Percentiles rank a stretch among this genome's conserved stretches.
Conservation (phyloP, 2,888 invertebrate genomes). For the Eupeodes latifasciatus region DNA sequence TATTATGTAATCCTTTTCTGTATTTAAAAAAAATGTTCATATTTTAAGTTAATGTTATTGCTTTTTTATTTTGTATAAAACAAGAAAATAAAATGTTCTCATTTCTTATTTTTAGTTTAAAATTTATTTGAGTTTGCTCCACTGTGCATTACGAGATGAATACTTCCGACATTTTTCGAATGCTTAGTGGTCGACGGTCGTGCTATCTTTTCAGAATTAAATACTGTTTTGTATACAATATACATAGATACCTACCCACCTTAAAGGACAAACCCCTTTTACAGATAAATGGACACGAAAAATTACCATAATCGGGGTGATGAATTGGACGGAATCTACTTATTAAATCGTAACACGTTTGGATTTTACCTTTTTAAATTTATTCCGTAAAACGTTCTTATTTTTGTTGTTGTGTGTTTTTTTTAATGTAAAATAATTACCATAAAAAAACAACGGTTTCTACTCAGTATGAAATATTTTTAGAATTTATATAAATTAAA, state of each 20-base stretch:
- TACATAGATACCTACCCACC: too few relatives aligned
- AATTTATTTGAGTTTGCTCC: not conserved
- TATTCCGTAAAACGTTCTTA: not conserved
- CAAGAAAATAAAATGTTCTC: not conserved
- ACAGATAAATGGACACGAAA: constrained; percentile 25
- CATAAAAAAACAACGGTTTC: too few relatives aligned
- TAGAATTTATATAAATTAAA: too few relatives aligned
- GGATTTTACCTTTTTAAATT: constrained; percentile 9
- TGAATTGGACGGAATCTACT: constrained; percentile 23
- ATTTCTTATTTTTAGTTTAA: not conserved
- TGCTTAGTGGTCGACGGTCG: not conserved
- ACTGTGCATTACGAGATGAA: not conserved
- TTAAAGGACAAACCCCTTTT: constrained; percentile 3
- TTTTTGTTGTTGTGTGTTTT: not conserved
- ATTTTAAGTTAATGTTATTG: too few relatives aligned
- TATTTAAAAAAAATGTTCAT: too few relatives aligned
- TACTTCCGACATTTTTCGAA: not conserved
- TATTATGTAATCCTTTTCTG: too few relatives aligned
- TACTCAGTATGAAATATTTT: too few relatives aligned
- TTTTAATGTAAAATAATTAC: not conserved
- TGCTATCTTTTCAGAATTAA: constrained; percentile 24
- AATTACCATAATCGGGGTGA: constrained; percentile 35
- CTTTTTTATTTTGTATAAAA: too few relatives aligned
- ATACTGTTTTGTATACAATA: not conserved
- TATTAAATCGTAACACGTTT: constrained; percentile 30